A percentile compares a stretch with the other conserved stretches of the same genome.
Conservation (phyloP, 2,113 vertebrate species). For the Trematocara marginatum region DNA sequence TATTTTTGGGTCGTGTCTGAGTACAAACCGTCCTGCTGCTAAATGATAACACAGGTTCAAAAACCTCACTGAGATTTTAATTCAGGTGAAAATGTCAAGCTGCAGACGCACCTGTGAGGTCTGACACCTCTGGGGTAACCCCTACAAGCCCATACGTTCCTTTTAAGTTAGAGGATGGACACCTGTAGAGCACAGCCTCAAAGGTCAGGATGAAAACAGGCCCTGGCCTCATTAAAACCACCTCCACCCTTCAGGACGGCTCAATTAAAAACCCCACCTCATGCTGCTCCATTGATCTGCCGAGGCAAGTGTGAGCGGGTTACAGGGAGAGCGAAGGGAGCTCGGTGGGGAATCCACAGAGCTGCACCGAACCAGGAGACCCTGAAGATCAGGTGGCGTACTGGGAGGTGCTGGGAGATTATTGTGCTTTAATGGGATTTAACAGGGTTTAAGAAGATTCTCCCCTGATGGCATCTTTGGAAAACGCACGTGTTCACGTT, state of each 20-base stretch:
- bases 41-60: not conserved
- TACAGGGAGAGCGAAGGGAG: not conserved
- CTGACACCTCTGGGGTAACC: conserved; percentile 23
- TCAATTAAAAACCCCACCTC: conserved; percentile 66
- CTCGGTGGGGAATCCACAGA: conserved; percentile 6
- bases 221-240: conserved; percentile 65
- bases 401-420: not conserved
- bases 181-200: conserved; percentile 58
- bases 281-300: conserved; percentile 64
- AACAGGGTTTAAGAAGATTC: not conserved
- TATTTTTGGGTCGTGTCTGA: not conserved
- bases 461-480: not conserved
- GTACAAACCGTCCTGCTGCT: not conserved
- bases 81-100: conserved; percentile 50
- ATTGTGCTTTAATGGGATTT: not conserved
- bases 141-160: conserved; percentile 45
- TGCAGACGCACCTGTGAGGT: conserved; percentile 9
- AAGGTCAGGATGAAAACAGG: conserved; percentile 69
- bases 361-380: not conserved
- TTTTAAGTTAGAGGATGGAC: conserved; percentile 68
- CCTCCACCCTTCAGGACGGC: conserved; percentile 49
- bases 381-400: not conserved
- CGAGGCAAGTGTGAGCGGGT: conserved; percentile 20
- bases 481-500: not conserved
- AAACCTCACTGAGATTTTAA: not conserved